phyloP scores from a whole-genome alignment of 30 jellyfish, hydroid and myxozoan genomes.

The Chironex yamaguchii region DNA sequence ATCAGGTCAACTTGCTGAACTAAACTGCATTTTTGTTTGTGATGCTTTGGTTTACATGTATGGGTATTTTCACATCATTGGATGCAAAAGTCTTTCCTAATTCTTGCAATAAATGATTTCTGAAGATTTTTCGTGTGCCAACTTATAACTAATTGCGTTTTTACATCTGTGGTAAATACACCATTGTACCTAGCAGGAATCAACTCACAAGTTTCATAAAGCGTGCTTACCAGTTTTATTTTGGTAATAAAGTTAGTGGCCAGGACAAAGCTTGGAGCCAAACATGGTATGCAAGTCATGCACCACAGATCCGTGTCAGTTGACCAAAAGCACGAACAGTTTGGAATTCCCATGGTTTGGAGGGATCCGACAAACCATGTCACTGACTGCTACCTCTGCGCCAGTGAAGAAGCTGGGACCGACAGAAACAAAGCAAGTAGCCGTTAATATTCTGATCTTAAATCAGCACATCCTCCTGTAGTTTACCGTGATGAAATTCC shows the following conservation, averaged over 20 bases:
- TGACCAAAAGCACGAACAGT: neutral
- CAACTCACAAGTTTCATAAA: too few species aligned
- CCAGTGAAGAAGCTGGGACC: neutral
- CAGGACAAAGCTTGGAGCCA: neutral
- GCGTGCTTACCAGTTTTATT: too few species aligned
- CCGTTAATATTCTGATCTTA: neutral
- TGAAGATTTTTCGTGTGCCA: too few species aligned
- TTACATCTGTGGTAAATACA: too few species aligned
- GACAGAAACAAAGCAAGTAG: neutral
- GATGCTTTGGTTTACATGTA: too few species aligned
- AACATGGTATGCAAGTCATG: neutral
- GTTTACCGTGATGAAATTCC: neutral
- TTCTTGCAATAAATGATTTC: too few species aligned
- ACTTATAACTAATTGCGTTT: too few species aligned
- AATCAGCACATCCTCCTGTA: neutral
- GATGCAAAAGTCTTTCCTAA: too few species aligned
- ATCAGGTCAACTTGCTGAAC: too few species aligned
- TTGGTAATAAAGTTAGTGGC: slow-evolving; percentile 4
- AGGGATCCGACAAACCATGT: slow-evolving; percentile 28
- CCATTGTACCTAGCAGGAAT: too few species aligned
- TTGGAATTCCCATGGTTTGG: neutral
- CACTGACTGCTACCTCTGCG: neutral
- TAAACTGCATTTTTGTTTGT: too few species aligned
- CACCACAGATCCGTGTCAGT: neutral
- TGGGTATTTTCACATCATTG: too few species aligned